A percentile compares a stretch with the other conserved stretches of the same genome.
Conservation (phyloP, 2,888 invertebrate species). For the Sussaba pulchella region DNA sequence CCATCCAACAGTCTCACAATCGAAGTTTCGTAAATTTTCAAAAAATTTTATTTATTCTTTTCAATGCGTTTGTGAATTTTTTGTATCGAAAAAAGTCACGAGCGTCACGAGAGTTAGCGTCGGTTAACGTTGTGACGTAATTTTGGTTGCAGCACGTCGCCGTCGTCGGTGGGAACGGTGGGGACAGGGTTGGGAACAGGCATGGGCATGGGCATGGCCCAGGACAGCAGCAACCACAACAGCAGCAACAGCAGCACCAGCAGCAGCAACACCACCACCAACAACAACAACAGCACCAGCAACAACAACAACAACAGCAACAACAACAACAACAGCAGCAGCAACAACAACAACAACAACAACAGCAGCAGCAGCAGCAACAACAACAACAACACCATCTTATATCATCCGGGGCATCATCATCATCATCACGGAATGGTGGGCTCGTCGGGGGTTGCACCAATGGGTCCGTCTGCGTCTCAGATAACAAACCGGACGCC, state of each 20-base stretch:
- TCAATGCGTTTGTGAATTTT: too few relatives aligned
- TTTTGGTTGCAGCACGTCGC: conserved; percentile 83
- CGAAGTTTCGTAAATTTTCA: background rate
- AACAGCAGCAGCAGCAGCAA: conserved; percentile 79
- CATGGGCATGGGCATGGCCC: conserved; percentile 74
- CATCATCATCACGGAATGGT: conserved; percentile 77
- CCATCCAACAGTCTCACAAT: background rate
- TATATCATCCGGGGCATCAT: conserved; percentile 83
- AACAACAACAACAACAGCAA: conserved; percentile 82
- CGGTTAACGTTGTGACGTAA: conserved; percentile 72
- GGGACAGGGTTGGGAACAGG: conserved; percentile 76
- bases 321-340: conserved; percentile 78
- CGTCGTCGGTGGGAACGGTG: conserved; percentile 81
- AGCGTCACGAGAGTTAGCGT: conserved; percentile 62
- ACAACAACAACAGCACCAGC: conserved; percentile 75
- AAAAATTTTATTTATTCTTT: conserved; percentile 10
- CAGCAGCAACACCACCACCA: conserved; percentile 75
- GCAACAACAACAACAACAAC: conserved; percentile 82
- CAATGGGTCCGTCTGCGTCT: conserved; percentile 84
- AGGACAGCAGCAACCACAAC: conserved; percentile 75
- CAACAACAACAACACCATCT: conserved; percentile 82
- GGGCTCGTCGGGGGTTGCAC: conserved; percentile 77
- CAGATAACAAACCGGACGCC: conserved; percentile 85
- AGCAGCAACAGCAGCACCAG: conserved; percentile 71
- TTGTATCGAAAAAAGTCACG: conserved; percentile 7